A percentile compares a stretch with the other conserved stretches of the same genome.
Evolutionary conservation across 2,888 invertebrate genomes (phyloP).

Genomic region (Heliconius sara): DNA sequence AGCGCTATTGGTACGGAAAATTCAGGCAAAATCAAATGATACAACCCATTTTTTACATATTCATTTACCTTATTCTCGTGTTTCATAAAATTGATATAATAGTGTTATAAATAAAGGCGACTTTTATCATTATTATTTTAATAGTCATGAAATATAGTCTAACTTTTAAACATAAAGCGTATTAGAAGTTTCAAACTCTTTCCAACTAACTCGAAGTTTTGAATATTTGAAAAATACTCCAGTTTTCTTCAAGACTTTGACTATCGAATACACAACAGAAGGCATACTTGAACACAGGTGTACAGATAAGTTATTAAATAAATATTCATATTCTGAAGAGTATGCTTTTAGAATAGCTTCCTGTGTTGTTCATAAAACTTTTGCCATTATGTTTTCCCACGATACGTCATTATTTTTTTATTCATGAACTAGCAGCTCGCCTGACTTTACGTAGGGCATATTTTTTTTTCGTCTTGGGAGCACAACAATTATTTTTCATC

Average conservation of each 20-base stretch:
- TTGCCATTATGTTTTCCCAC: slow-evolving; percentile 19
- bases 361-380: slow-evolving; percentile 35
- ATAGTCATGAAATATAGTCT: slow-evolving; percentile 6
- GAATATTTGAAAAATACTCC: slow-evolving; percentile 46
- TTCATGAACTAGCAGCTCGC: not conserved
- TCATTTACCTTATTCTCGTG: slow-evolving; percentile 45
- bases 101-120: not conserved
- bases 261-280: slow-evolving; percentile 50
- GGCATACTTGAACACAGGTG: slow-evolving; percentile 53
- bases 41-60: slow-evolving; percentile 59
- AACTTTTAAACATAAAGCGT: slow-evolving; percentile 23
- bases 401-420: slow-evolving; percentile 15
- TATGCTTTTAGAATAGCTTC: slow-evolving; percentile 47
- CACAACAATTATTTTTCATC: not conserved
- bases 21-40: slow-evolving; percentile 72
- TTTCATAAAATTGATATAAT: not conserved
- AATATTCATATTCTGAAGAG: slow-evolving; percentile 53
- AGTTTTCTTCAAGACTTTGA: slow-evolving; percentile 49
- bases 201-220: slow-evolving; percentile 34
- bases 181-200: slow-evolving; percentile 30
- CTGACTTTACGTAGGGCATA: no score
- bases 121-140: slow-evolving; percentile 2
- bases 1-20: slow-evolving; percentile 75
- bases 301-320: slow-evolving; percentile 56
- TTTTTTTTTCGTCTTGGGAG: not conserved